These are phyloP conservation scores for Catharus fuscescens DNA, from an alignment of 2,113 vertebrate genomes.

Conservation along the genomic window DNA sequence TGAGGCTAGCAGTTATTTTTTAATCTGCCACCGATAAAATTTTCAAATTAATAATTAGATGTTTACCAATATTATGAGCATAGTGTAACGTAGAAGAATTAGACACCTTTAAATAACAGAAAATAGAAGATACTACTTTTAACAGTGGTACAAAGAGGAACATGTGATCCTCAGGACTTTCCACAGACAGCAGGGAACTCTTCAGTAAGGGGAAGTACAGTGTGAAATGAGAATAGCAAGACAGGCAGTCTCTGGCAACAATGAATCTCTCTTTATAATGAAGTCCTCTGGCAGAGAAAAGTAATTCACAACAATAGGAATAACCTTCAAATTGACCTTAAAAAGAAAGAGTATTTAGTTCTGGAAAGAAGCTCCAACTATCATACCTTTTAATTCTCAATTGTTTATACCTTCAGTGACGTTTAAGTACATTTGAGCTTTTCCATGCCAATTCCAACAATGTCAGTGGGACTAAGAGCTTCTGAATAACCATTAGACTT, in stretches of 20 bases:
- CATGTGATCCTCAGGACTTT: background rate
- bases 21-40: background rate
- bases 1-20: background rate
- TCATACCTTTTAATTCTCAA: background rate
- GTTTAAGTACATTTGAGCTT: background rate
- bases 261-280: background rate
- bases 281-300: background rate
- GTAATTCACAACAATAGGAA: background rate
- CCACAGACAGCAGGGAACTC: background rate
- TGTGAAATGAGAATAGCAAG: background rate
- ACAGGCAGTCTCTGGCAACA: background rate
- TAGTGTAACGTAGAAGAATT: background rate
- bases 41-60: background rate
- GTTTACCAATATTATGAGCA: background rate
- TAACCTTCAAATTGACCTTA: conserved; percentile 17
- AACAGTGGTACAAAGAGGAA: background rate
- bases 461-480: background rate
- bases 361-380: background rate
- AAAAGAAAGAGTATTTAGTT: background rate
- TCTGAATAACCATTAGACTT: background rate
- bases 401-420: background rate
- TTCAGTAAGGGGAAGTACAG: background rate
- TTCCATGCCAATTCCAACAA: background rate
- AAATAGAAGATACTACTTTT: background rate
- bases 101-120: background rate